Conservation (phyloP, 2,888 invertebrate genomes). For the Tanytarsus gracilentus region DNA sequence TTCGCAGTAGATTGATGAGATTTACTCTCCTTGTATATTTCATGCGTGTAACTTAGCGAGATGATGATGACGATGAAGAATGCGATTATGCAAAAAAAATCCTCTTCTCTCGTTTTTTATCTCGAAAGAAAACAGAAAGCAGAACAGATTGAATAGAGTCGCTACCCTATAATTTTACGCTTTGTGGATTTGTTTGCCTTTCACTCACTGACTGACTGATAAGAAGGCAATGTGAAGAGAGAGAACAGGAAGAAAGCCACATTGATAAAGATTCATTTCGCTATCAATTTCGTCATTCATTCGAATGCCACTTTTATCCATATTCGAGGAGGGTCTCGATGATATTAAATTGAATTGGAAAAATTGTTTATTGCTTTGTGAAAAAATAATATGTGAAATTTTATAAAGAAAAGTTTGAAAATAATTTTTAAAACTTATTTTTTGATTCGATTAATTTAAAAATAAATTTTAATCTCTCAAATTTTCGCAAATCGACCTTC, state of each 20-base stretch:
- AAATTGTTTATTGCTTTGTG: not conserved
- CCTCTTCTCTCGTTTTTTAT: no score
- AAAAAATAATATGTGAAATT: not conserved
- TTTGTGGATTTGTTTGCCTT: slow-evolving; percentile 11
- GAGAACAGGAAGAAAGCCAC: not conserved
- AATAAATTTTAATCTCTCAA: not conserved
- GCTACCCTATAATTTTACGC: slow-evolving; percentile 23
- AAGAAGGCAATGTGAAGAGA: not conserved
- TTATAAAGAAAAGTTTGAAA: not conserved
- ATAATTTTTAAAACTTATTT: not conserved
- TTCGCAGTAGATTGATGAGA: not conserved
- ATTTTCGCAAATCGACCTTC: no score
- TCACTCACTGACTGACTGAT: slow-evolving; percentile 4
- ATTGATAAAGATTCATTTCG: slow-evolving; percentile 9
- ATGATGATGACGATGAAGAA: not conserved
- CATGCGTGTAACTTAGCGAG: not conserved
- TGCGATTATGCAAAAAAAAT: slow-evolving; percentile 5
- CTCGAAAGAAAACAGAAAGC: slow-evolving; percentile 1
- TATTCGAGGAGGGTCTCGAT: not conserved
- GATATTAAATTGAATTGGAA: slow-evolving; percentile 14
- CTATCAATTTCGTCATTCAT: slow-evolving; percentile 8
- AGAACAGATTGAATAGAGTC: not conserved
- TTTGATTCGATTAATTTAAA: not conserved
- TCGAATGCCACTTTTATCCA: no score
- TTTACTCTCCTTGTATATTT: not conserved